These are phyloP conservation scores for Coleophora deauratella DNA, from an alignment of 2,888 invertebrate species.

Conservation along the genomic window DNA sequence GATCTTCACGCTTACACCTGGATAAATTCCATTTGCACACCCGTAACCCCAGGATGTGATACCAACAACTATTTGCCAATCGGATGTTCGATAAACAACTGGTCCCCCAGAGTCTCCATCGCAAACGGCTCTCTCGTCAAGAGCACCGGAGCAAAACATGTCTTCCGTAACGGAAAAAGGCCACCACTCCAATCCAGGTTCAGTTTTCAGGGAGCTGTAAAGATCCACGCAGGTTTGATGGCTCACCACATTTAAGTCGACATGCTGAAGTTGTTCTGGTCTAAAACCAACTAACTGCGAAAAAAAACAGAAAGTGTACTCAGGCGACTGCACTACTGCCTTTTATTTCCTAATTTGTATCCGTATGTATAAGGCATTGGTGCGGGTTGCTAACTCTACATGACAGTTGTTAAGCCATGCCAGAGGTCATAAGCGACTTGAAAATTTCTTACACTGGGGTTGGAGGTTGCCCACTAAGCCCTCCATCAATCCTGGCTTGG, in stretches of 20 bases:
- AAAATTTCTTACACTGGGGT: no score
- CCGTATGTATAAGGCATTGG: no score
- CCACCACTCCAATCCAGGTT: slow-evolving; percentile 21
- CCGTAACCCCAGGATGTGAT: slow-evolving; percentile 30
- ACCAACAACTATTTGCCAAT: neutral
- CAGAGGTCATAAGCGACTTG: no score
- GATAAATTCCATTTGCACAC: slow-evolving; percentile 41
- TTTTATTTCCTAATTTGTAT: no score
- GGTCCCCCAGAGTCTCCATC: slow-evolving; percentile 53
- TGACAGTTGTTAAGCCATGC: no score
- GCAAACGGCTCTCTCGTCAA: slow-evolving; percentile 30
- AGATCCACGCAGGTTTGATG: slow-evolving; percentile 35
- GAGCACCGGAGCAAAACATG: slow-evolving; percentile 52
- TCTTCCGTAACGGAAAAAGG: slow-evolving; percentile 33
- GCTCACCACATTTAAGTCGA: slow-evolving; percentile 34
- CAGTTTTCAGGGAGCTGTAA: slow-evolving; percentile 32
- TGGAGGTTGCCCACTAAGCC: no score
- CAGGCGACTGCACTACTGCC: no score
- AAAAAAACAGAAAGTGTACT: no score
- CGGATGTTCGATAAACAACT: slow-evolving; percentile 21
- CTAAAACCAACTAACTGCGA: slow-evolving; percentile 9
- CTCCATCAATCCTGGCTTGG: no score
- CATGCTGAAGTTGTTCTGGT: slow-evolving; percentile 30
- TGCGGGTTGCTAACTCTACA: no score
- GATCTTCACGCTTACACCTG: slow-evolving; percentile 48